Evolutionary conservation across 2,113 vertebrate species (phyloP).

Genomic region (Dromas ardeola): DNA sequence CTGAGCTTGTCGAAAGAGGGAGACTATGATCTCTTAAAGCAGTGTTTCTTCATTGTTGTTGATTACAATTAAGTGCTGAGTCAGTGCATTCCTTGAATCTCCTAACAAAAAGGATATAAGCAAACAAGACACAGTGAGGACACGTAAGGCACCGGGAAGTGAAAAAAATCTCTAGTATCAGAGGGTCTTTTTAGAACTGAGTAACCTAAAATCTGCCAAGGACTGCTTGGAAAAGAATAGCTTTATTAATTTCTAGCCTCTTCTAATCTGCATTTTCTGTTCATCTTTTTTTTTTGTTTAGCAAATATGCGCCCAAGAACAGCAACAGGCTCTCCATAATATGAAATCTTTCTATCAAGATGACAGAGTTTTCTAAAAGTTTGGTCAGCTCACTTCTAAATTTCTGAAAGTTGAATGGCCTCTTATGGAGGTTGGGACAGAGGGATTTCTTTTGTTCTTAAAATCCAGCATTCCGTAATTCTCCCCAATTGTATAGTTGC

Average conservation of each 20-base stretch:
- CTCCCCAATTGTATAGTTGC: background rate
- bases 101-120: background rate
- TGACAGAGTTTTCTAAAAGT: background rate
- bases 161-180: background rate
- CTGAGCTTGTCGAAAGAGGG: background rate
- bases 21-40: fast-evolving
- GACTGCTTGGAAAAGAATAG: background rate
- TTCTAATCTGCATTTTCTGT: background rate
- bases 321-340: background rate
- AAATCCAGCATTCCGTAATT: background rate
- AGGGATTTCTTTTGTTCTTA: background rate
- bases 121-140: background rate
- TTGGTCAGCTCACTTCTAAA: background rate
- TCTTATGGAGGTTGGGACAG: background rate
- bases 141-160: background rate
- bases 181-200: background rate
- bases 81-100: background rate
- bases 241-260: background rate
- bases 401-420: background rate
- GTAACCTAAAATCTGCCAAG: background rate
- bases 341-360: background rate
- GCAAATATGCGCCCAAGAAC: background rate
- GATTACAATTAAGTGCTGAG: background rate
- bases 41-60: background rate
- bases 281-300: background rate